Evolutionary conservation across 2,888 invertebrate genomes (phyloP), one percentile per base, ranked within the genome.

Genomic region (Torymus tubicola): DNA sequence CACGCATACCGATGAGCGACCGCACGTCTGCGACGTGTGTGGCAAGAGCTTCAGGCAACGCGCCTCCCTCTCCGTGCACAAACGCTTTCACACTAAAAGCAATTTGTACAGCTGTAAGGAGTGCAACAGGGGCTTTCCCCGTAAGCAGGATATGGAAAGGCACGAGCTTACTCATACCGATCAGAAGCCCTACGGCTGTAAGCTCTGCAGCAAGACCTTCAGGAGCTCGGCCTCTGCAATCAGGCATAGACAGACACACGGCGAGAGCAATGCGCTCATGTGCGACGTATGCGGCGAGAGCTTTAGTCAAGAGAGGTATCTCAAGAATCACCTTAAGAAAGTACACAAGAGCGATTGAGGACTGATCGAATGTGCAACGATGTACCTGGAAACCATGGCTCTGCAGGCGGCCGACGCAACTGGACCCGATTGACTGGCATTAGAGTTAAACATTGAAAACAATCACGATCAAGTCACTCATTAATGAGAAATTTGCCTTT

Each of bases 231-330:
- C 82, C 21, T 79, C 78, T 13, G 75, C 79, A 3, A 80, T 73
- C 21, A 64, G 93, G 3, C 94, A 94, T 86, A 87, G 89, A 83
- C 90, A 91, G 58, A 92, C 92, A 81, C 94, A 94, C 86, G 87
- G 87, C 3, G 57, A 50, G 1, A 90, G 2, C 2, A 88, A 88
- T 80, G 85, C 84, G 14, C 89, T 87, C 85, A 80, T 86, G n/a
- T 93, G 93, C 85, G 84, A 86, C 0, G 82, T 88, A 14, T 93
- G 93, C 85, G 87, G 87, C 0, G 86, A 86, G 52, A 85, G 85
- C 57, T 93, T 93, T 85, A 90, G 90, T 21, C 92, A 93, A 85
- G 86, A 88, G 78, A 88, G 93, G 42, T 93, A 93, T 86, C 86
- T 93, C 42, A 91, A 91, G 78, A 92, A 89, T 80, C 93, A 93